Percentiles rank a stretch among this genome's conserved stretches.
Conservation (phyloP, 2,888 invertebrate genomes). For the Eurytoma adleriae region DNA sequence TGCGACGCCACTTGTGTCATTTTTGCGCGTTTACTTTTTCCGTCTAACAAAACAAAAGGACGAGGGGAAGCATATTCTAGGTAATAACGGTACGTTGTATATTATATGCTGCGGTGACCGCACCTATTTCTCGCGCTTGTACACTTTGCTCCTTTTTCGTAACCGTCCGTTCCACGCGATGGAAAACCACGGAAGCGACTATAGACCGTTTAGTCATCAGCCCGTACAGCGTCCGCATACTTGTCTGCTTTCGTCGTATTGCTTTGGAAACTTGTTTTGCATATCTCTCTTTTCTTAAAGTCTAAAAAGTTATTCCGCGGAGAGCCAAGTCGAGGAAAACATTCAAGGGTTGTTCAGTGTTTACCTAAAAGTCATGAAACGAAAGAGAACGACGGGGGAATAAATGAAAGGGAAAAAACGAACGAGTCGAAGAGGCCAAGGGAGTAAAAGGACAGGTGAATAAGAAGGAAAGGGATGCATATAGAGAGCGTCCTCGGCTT, state of each 20-base stretch:
- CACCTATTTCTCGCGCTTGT: conserved; percentile 41
- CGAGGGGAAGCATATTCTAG: not conserved
- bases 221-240: conserved; percentile 1
- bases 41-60: conserved; percentile 1
- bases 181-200: conserved; percentile 6
- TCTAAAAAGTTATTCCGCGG: too few species aligned
- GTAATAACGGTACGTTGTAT: conserved; percentile 27
- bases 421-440: too few species aligned
- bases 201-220: conserved; percentile 1
- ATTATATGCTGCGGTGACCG: conserved; percentile 29
- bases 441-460: conserved; percentile 45
- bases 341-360: too few species aligned
- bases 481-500: conserved; percentile 20
- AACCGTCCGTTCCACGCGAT: not conserved
- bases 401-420: too few species aligned
- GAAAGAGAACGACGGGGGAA: not conserved
- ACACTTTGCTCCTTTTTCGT: conserved; percentile 16
- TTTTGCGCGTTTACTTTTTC: too few species aligned
- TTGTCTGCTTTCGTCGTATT: not conserved
- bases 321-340: too few species aligned
- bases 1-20: too few species aligned
- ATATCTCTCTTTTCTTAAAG: not conserved
- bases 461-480: conserved; percentile 30
- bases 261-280: not conserved
- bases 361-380: too few species aligned